Evolutionary conservation across 2,888 invertebrate genomes (phyloP).

Genomic region (Cephus runcator): DNA sequence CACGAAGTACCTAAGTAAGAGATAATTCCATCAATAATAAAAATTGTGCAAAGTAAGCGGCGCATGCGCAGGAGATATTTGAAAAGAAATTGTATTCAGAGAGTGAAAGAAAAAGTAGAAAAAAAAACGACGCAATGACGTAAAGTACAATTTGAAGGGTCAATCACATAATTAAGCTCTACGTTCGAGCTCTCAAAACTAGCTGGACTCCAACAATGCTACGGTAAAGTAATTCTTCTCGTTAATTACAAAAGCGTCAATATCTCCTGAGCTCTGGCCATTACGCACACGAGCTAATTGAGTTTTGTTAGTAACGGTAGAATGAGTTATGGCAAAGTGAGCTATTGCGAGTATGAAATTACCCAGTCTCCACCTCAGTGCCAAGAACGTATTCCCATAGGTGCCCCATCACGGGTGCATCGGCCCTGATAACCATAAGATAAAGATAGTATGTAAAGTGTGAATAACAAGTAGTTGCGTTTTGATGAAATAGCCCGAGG

Average conservation of each 20-base stretch:
- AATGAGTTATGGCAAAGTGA: background rate
- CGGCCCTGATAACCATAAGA: constrained; percentile 79
- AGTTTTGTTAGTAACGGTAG: background rate
- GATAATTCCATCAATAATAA: background rate
- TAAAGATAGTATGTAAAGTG: constrained; percentile 31
- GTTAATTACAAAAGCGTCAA: background rate
- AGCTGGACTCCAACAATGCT: background rate
- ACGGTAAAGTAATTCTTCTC: background rate
- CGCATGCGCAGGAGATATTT: background rate
- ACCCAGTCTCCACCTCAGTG: constrained; percentile 82
- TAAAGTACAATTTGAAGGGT: background rate
- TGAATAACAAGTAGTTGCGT: background rate
- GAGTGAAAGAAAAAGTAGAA: background rate
- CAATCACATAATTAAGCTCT: background rate
- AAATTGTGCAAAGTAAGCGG: background rate
- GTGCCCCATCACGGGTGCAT: constrained; percentile 97
- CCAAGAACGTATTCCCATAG: constrained; percentile 90
- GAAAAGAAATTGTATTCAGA: background rate
- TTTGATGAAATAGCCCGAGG: background rate
- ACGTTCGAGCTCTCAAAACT: background rate
- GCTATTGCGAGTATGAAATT: constrained; percentile 57
- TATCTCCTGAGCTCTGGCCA: background rate
- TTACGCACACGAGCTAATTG: background rate
- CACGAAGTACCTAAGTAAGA: background rate
- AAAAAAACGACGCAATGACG: background rate